Evolutionary conservation across 2,888 invertebrate species (phyloP).

Genomic region (Nipponacmea schrenckii): DNA sequence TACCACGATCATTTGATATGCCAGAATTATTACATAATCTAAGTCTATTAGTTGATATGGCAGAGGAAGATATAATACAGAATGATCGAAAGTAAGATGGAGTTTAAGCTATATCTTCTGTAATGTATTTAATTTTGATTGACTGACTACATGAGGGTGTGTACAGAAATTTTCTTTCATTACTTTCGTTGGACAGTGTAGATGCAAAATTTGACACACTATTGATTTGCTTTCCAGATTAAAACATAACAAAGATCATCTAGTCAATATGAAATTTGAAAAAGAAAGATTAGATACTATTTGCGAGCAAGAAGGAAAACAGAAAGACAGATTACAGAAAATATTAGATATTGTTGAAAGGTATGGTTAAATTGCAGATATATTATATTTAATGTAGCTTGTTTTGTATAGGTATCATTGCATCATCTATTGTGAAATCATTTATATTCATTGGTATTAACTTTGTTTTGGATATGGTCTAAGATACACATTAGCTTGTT

Average conservation of each 20-base stretch:
- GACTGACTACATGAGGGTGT: too few relatives aligned
- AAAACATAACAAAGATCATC: conserved; percentile 81
- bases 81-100: conserved; percentile 60
- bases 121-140: too few relatives aligned
- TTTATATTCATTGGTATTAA: too few relatives aligned
- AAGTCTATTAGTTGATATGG: conserved; percentile 88
- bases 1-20: conserved; percentile 71
- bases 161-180: too few relatives aligned
- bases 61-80: conserved; percentile 92
- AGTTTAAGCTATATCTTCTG: neutral
- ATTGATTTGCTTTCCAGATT: conserved; percentile 65
- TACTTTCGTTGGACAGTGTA: too few relatives aligned
- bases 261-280: conserved; percentile 84
- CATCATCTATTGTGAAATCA: neutral
- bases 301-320: conserved; percentile 78
- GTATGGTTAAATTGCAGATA: conserved; percentile 29
- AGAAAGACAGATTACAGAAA: conserved; percentile 78
- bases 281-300: conserved; percentile 77
- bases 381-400: too few relatives aligned
- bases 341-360: conserved; percentile 78
- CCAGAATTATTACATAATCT: conserved; percentile 94
- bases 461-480: neutral
- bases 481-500: neutral
- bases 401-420: conserved; percentile 15
- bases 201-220: too few relatives aligned